Conservation (phyloP, 2,888 invertebrate species). For the Xylota segnis region DNA sequence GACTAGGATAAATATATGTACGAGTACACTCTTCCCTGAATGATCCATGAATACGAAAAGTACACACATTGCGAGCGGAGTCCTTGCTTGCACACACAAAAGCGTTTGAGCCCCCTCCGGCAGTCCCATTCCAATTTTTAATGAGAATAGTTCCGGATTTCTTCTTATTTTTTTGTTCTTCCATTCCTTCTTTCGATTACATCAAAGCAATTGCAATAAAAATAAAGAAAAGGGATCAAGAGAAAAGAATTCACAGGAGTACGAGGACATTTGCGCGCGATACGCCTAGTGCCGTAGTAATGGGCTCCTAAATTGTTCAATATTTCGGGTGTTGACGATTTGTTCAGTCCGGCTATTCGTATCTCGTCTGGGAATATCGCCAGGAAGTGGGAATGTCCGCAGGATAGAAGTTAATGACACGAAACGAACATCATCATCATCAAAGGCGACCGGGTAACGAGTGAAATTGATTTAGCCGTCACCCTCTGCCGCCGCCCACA, state of each 20-base stretch:
- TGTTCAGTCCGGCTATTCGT: background rate
- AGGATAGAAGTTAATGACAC: slow-evolving; percentile 73
- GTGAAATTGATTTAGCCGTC: slow-evolving; percentile 67
- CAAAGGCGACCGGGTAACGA: slow-evolving; percentile 66
- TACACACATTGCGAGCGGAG: slow-evolving; percentile 33
- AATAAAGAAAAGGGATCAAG: slow-evolving; percentile 58
- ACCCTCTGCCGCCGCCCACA: slow-evolving; percentile 3
- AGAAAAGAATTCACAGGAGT: slow-evolving; percentile 30
- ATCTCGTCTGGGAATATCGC: slow-evolving; percentile 16
- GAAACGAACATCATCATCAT: slow-evolving; percentile 66
- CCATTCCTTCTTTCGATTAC: slow-evolving; percentile 52
- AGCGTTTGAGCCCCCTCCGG: slow-evolving; percentile 45
- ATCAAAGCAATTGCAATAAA: slow-evolving; percentile 72
- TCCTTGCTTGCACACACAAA: slow-evolving; percentile 53
- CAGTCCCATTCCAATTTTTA: slow-evolving; percentile 51
- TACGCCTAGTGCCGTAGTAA: slow-evolving; percentile 45
- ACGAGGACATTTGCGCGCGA: slow-evolving; percentile 48
- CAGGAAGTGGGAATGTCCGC: slow-evolving; percentile 49
- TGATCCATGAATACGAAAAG: slow-evolving; percentile 36
- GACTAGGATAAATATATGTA: slow-evolving; percentile 21
- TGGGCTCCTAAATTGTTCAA: slow-evolving; percentile 59
- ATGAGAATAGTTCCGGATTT: slow-evolving; percentile 55
- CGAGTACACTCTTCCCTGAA: slow-evolving; percentile 24
- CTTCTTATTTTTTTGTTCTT: background rate
- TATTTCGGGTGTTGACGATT: slow-evolving; percentile 57